Percentiles rank a stretch among this genome's conserved stretches.
Evolutionary conservation across 2,113 vertebrate species (phyloP).

Genomic region (Oceanites oceanicus): DNA sequence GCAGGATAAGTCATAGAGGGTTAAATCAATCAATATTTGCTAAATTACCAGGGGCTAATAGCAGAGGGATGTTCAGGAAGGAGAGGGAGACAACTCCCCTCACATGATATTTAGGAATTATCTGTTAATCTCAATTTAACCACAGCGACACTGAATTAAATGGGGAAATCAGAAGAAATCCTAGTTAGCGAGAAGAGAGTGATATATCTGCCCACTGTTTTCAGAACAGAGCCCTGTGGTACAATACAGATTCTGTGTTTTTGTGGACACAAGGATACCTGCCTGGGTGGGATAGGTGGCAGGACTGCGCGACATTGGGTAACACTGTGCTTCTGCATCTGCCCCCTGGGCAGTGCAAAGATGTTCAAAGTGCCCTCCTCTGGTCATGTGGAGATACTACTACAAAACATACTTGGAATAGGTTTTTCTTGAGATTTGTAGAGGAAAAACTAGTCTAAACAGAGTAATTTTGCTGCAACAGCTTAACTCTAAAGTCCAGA

Average conservation of each 20-base stretch:
- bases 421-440: slow-evolving; percentile 43
- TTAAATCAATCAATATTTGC: slow-evolving; percentile 45
- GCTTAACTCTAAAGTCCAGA: slow-evolving; percentile 62
- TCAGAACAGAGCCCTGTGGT: slow-evolving; percentile 43
- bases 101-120: background rate
- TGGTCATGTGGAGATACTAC: slow-evolving; percentile 71
- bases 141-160: background rate
- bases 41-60: slow-evolving; percentile 51
- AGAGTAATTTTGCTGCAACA: slow-evolving; percentile 58
- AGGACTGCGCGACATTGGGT: slow-evolving; percentile 47
- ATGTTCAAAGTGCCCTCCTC: slow-evolving; percentile 79
- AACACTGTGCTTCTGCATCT: slow-evolving; percentile 77
- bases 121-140: slow-evolving; percentile 17
- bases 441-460: background rate
- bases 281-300: slow-evolving; percentile 37
- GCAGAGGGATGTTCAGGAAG: background rate
- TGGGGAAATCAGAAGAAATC: background rate
- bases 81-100: background rate
- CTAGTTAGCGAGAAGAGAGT: background rate
- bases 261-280: slow-evolving; percentile 41
- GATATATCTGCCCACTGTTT: background rate
- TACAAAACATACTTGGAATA: slow-evolving; percentile 37
- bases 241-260: slow-evolving; percentile 54
- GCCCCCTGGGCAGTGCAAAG: slow-evolving; percentile 63
- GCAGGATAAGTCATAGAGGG: slow-evolving; percentile 16